Evolutionary conservation across 1,140 invertebrate species (phyloP).

Genomic region (Aphis gossypii): DNA sequence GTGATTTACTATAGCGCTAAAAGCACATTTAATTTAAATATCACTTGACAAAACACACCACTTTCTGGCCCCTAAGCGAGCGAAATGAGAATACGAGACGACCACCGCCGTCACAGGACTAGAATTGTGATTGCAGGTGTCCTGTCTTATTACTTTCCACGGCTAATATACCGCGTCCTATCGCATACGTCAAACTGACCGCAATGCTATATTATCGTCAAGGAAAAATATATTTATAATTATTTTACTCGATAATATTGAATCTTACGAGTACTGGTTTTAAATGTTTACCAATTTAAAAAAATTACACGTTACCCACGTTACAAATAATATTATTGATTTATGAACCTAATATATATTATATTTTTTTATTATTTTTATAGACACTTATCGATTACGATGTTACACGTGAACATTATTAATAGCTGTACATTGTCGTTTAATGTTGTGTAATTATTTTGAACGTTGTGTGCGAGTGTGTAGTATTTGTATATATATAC

Average conservation of each 20-base stretch:
- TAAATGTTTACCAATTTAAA: conserved; percentile 11
- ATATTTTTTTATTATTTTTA: not conserved
- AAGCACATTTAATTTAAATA: not conserved
- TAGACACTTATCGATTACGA: conserved; percentile 15
- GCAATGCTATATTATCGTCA: too few relatives aligned
- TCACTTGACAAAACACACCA: not conserved
- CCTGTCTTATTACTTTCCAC: not conserved
- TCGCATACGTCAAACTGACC: not conserved
- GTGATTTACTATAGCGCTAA: not conserved
- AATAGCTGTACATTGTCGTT: not conserved
- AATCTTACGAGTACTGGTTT: not conserved
- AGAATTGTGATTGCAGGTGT: not conserved
- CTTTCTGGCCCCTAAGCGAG: not conserved
- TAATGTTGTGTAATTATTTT: conserved; percentile 7
- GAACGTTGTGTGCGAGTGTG: not conserved
- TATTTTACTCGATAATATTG: not conserved
- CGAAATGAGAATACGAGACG: not conserved
- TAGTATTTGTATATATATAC: not conserved
- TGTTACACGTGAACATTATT: conserved; percentile 18
- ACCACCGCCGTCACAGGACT: not conserved
- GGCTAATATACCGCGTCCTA: not conserved
- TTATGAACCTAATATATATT: not conserved
- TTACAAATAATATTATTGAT: not conserved
- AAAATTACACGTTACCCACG: not conserved
- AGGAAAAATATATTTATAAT: not conserved